Base-by-base conservation (phyloP, 92 coral and sea anemone species). In the Muricea muricata region DNA sequence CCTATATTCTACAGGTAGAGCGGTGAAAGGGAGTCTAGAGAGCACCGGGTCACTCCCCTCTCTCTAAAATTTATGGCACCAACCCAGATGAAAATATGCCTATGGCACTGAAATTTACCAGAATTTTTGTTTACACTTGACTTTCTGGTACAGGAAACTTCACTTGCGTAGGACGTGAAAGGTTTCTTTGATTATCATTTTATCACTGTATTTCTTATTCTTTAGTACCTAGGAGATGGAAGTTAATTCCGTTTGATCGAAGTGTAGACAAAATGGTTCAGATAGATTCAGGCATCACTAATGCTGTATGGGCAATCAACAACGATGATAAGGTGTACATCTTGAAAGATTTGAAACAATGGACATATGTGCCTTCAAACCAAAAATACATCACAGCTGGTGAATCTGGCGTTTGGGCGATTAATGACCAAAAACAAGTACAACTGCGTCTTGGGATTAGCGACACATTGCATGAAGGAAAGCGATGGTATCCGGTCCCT, bases 351-450 rank as follows among this genome's bases (percentile, higher is more conserved):
- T 12, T 35, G 26, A 32, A 20, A n/a, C 18, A 41, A 7, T 87
- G 90, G 90, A 42, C 32, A 20, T 70, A 78, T 45, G 78, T 87
- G 14, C 80, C 75, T 60, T 71, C 74, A n/a, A 54, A 57, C 8
- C 73, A 55, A 32, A 80, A 67, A 11, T 80, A 71, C 10, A 75
- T 87, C 21, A 79, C 86, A 31, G 41, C 81, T 14, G 90, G 90
- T 20, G 85, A 86, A 31, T 76, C 85, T 23, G 90, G 90, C 21
- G 76, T 58, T 12, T 86, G 79, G 85, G 85, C 85, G 10, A 65
- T 71, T 0, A 45, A 24, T 48, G 57, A 14, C 21, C 3, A 40
- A 10, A 40, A 79, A 45, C 47, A 57, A 15, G 66, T 87, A 13
- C 65, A 48, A 7, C 54, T 47, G n/a, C 80, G 80, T 46, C 57